Evolutionary conservation across 2,888 invertebrate species (phyloP).

Genomic region (Caenorhabditis afra): DNA sequence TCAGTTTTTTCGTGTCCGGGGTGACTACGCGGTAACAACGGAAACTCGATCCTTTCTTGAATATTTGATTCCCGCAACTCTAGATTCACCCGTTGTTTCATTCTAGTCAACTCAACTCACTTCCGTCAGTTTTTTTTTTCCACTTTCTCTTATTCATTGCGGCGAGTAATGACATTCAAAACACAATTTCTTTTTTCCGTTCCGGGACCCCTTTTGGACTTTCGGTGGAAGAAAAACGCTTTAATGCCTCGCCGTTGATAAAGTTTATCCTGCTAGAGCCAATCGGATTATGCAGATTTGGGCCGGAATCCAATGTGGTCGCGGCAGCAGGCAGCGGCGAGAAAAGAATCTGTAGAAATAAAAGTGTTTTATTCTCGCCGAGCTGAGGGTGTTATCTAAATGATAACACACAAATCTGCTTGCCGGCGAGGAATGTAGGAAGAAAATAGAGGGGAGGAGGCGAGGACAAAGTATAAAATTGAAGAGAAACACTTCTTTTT

Average conservation of each 20-base stretch:
- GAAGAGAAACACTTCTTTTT: constrained; percentile 44
- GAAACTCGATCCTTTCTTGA: constrained; percentile 47
- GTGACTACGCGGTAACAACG: constrained; percentile 36
- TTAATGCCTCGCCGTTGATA: constrained; percentile 29
- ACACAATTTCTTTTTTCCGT: too few species aligned
- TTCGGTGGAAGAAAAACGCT: constrained; percentile 23
- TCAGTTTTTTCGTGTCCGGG: constrained; percentile 6
- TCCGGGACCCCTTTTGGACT: background rate
- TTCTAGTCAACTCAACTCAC: constrained; percentile 16
- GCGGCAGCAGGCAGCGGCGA: background rate
- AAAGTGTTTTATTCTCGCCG: too few species aligned
- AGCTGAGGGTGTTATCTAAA: background rate
- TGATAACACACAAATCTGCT: constrained; percentile 4
- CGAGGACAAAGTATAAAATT: constrained; percentile 14
- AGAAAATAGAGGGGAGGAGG: constrained; percentile 1
- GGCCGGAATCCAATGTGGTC: background rate
- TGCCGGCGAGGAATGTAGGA: constrained; percentile 4
- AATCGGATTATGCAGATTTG: constrained; percentile 52
- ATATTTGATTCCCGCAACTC: constrained; percentile 50
- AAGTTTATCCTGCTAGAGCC: constrained; percentile 29
- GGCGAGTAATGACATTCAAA: too few species aligned
- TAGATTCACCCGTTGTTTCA: constrained; percentile 20
- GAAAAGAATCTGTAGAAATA: background rate
- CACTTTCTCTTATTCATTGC: background rate
- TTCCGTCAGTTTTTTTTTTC: constrained; percentile 4